Percentiles rank a stretch among this genome's conserved stretches.
Evolutionary conservation across 2,888 invertebrate genomes (phyloP).

Genomic region (Anarsia innoxiella): DNA sequence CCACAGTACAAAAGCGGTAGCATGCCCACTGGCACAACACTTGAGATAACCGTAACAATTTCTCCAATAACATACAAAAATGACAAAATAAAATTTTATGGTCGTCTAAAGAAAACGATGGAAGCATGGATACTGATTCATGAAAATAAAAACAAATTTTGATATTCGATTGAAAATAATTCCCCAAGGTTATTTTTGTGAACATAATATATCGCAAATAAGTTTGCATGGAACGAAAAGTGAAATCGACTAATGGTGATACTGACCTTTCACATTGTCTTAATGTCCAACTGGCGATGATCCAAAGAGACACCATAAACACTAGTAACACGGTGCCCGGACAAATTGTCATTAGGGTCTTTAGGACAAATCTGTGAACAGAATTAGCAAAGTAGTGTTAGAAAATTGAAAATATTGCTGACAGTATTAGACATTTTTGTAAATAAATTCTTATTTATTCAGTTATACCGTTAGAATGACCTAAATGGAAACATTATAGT

Average conservation of each 20-base stretch:
- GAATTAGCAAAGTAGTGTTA: neutral
- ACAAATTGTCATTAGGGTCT: slow-evolving; percentile 99
- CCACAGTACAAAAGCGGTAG: slow-evolving; percentile 68
- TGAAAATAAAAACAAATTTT: slow-evolving; percentile 21
- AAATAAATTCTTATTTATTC: too few relatives aligned
- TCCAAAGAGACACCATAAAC: slow-evolving; percentile 99
- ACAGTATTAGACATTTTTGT: too few relatives aligned
- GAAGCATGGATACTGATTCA: slow-evolving; percentile 42
- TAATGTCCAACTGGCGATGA: slow-evolving; percentile 99
- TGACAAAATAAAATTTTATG: slow-evolving; percentile 29
- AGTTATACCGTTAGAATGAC: too few relatives aligned
- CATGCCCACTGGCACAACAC: slow-evolving; percentile 63
- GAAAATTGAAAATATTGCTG: neutral
- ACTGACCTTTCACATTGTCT: slow-evolving; percentile 98
- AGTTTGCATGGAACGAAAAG: neutral
- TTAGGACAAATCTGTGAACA: slow-evolving; percentile 85
- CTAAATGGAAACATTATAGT: too few relatives aligned
- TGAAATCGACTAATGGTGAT: slow-evolving; percentile 26
- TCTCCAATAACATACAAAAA: slow-evolving; percentile 21
- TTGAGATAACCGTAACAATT: slow-evolving; percentile 38
- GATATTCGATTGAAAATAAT: neutral
- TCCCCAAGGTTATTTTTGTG: neutral
- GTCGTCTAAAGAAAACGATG: slow-evolving; percentile 38
- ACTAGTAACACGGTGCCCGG: slow-evolving; percentile 98
- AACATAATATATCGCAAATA: neutral